Evolutionary conservation across 2,888 invertebrate genomes (phyloP).

Genomic region (Frankliniella fusca): DNA sequence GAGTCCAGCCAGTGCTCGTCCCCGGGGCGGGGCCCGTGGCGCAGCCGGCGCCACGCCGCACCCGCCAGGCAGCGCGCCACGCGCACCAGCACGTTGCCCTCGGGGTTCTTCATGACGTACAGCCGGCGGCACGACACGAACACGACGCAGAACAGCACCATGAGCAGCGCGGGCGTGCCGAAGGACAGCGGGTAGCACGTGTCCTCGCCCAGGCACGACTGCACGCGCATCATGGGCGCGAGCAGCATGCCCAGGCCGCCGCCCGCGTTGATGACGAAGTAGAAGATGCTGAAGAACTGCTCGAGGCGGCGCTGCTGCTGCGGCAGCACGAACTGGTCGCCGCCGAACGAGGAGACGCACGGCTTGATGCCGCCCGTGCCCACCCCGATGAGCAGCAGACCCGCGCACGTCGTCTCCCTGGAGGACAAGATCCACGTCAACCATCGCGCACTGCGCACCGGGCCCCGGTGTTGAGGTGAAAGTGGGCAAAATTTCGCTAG

Average conservation of each 20-base stretch:
- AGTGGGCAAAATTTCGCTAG: too few species aligned
- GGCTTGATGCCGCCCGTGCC: slow-evolving; percentile 82
- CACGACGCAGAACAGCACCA: slow-evolving; percentile 59
- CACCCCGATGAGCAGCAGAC: slow-evolving; percentile 64
- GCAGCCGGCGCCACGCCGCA: neutral
- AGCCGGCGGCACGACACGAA: slow-evolving; percentile 69
- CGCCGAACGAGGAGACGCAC: slow-evolving; percentile 76
- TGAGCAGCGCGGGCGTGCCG: slow-evolving; percentile 65
- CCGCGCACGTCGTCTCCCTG: slow-evolving; percentile 59
- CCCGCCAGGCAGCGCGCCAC: slow-evolving; percentile 49
- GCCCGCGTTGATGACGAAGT: slow-evolving; percentile 63
- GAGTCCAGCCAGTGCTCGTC: slow-evolving; percentile 69
- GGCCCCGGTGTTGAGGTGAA: too few species aligned
- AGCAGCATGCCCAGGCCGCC: slow-evolving; percentile 67
- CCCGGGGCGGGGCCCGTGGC: slow-evolving; percentile 31
- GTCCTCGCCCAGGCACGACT: slow-evolving; percentile 61
- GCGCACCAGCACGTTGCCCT: slow-evolving; percentile 52
- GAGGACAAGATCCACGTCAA: slow-evolving; percentile 34
- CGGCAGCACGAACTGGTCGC: slow-evolving; percentile 68
- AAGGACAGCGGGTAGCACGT: slow-evolving; percentile 70
- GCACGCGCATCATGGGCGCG: slow-evolving; percentile 67
- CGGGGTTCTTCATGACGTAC: slow-evolving; percentile 51
- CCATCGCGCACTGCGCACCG: neutral
- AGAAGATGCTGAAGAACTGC: slow-evolving; percentile 71
- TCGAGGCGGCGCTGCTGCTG: slow-evolving; percentile 61